Conservation (phyloP, 2,888 invertebrate species). For the Chelonus formosanus region DNA sequence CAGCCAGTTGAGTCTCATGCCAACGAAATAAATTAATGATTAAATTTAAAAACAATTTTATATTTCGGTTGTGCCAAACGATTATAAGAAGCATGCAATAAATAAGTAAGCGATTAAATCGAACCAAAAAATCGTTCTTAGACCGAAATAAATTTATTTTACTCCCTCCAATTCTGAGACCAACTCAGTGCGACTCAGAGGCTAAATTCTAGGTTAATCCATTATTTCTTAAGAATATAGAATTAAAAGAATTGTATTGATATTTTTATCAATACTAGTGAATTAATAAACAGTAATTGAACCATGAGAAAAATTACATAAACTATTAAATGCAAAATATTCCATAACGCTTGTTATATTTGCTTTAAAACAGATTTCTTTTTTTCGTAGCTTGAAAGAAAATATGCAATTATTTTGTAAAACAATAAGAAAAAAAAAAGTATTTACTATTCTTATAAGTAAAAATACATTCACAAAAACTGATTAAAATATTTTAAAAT, state of each 20-base stretch:
- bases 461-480: no score
- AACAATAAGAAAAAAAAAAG: no score
- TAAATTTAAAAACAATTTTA: constrained; percentile 27
- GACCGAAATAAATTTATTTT: constrained; percentile 35
- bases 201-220: constrained; percentile 40
- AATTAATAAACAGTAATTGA: no score
- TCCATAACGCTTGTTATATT: no score
- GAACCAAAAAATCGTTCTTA: constrained; percentile 36
- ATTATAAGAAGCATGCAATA: constrained; percentile 3
- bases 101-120: constrained; percentile 24
- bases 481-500: no score
- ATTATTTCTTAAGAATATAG: constrained; percentile 10
- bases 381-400: no score
- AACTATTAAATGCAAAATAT: no score
- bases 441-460: no score
- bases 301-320: no score
- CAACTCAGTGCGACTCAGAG: constrained; percentile 46
- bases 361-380: no score
- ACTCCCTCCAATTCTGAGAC: constrained; percentile 45
- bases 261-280: constrained; percentile 19
- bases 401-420: no score
- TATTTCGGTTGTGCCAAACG: constrained; percentile 15
- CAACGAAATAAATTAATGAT: constrained; percentile 32
- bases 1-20: constrained; percentile 43
- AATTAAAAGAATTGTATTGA: constrained; percentile 20